A percentile compares a stretch with the other conserved stretches of the same genome.
Conservation (phyloP, 2,113 vertebrate species). For the Neolamprologus sp. region DNA sequence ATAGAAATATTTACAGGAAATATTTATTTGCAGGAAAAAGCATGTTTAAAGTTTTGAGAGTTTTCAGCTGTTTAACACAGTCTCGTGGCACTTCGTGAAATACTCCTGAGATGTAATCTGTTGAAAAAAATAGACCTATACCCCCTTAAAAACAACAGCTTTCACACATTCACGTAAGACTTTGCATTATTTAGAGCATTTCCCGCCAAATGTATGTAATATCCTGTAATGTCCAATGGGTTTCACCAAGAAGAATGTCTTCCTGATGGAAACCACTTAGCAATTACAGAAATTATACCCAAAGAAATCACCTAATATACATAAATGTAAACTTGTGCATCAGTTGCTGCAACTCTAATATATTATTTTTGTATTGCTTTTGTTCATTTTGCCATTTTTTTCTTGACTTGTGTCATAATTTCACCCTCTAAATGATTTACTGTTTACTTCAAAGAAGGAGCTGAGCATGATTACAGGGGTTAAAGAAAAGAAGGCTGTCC, state of each 20-base stretch:
- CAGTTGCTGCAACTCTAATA: neutral
- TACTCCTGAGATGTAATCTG: neutral
- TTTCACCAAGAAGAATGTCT: neutral
- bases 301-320: neutral
- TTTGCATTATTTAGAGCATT: neutral
- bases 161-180: neutral
- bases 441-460: neutral
- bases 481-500: neutral
- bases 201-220: accelerated
- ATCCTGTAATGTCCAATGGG: neutral
- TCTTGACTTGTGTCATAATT: neutral
- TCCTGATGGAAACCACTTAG: neutral
- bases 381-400: neutral
- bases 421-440: neutral
- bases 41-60: neutral
- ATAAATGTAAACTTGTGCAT: neutral
- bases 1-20: neutral
- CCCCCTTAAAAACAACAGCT: neutral
- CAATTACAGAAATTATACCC: neutral
- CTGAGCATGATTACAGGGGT: neutral
- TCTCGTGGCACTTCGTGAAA: accelerated
- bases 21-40: neutral
- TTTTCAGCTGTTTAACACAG: neutral
- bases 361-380: neutral
- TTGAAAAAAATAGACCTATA: neutral